Conservation (phyloP, 2,888 invertebrate genomes). For the Steinernema scapterisci region DNA sequence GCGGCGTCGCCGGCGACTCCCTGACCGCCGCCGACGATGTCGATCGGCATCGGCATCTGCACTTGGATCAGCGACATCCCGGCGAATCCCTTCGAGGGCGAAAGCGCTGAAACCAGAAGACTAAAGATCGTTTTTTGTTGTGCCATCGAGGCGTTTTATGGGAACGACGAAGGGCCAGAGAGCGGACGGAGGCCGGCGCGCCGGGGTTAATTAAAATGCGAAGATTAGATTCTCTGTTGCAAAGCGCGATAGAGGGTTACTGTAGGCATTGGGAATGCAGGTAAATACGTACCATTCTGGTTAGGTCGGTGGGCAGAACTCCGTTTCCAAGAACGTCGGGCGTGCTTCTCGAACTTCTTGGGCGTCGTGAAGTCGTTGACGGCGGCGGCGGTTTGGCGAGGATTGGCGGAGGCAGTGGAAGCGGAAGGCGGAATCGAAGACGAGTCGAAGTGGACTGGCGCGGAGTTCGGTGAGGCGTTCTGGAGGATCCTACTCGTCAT, state of each 20-base stretch:
- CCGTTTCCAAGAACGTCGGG: conserved; percentile 15
- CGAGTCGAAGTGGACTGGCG: conserved; percentile 1
- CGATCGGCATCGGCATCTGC: conserved; percentile 11
- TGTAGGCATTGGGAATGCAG: no score
- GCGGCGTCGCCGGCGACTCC: not conserved
- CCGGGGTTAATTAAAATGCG: no score
- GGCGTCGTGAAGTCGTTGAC: conserved; percentile 13
- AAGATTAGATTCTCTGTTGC: no score
- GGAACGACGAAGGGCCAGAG: no score
- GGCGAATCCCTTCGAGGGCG: not conserved
- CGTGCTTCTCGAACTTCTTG: conserved; percentile 28
- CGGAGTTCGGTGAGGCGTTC: not conserved
- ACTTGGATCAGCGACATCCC: not conserved
- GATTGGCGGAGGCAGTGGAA: not conserved
- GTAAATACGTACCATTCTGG: not conserved
- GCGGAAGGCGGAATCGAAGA: conserved; percentile 21
- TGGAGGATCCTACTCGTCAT: conserved; percentile 27
- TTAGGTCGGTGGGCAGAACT: not conserved
- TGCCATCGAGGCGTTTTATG: no score
- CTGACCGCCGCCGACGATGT: not conserved
- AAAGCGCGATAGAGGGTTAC: no score
- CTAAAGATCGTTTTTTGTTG: not conserved
- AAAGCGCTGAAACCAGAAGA: not conserved
- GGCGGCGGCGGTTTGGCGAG: not conserved
- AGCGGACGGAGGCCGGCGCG: no score